Conservation (phyloP, 2,113 vertebrate species). For the Stomatorhinus ivindoensis region DNA sequence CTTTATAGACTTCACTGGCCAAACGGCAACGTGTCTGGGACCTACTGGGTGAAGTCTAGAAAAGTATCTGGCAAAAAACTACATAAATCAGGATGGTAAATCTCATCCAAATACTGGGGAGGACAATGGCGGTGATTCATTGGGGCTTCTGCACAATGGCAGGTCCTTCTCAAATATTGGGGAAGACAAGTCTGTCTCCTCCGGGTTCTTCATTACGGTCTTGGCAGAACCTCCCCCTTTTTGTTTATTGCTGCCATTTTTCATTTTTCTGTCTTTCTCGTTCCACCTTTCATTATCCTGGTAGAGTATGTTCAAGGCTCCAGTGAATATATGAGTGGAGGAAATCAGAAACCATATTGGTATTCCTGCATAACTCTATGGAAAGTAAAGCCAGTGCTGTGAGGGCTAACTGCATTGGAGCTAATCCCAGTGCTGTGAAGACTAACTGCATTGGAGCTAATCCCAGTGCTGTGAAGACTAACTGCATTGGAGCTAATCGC, state of each 20-base stretch:
- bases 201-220: background rate
- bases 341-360: background rate
- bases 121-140: conserved; percentile 1
- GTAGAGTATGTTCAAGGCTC: background rate
- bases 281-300: background rate
- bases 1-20: background rate
- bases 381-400: background rate
- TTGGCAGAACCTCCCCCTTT: background rate
- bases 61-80: background rate
- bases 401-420: background rate
- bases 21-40: background rate
- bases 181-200: background rate
- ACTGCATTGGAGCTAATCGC: background rate
- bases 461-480: background rate
- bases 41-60: background rate
- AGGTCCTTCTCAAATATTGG: background rate
- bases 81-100: background rate
- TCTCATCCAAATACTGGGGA: background rate
- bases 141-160: background rate
- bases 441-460: background rate
- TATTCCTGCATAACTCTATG: background rate
- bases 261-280: background rate
- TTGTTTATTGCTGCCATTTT: background rate
- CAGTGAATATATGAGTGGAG: background rate
- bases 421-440: background rate